Evolutionary conservation across 2,113 vertebrate species (phyloP).

Genomic region (Perccottus glenii): DNA sequence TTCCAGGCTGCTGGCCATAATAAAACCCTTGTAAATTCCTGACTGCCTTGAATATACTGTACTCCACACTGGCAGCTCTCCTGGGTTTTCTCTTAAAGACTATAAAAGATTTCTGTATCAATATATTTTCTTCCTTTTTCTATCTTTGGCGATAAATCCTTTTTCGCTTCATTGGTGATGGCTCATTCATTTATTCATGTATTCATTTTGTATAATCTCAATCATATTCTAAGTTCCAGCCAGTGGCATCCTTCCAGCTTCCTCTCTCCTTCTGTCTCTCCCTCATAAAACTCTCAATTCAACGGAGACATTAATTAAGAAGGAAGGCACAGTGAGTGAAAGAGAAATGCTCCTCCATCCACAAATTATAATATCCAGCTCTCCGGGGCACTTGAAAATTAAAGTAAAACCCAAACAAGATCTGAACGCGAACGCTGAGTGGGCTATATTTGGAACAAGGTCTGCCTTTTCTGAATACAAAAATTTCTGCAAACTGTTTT

Average conservation of each 20-base stretch:
- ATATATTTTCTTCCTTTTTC: not conserved
- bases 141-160: slow-evolving; percentile 3
- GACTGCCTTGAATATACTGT: not conserved
- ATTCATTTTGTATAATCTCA: slow-evolving; percentile 30
- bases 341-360: slow-evolving; percentile 43
- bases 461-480: slow-evolving; percentile 43
- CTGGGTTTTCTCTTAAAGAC: not conserved
- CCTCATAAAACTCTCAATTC: slow-evolving; percentile 31
- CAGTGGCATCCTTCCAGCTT: not conserved
- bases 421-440: slow-evolving; percentile 31
- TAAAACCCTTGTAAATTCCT: not conserved
- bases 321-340: slow-evolving; percentile 26
- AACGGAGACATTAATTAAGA: slow-evolving; percentile 49
- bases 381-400: slow-evolving; percentile 60
- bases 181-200: slow-evolving; percentile 38
- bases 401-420: slow-evolving; percentile 68
- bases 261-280: slow-evolving; percentile 8
- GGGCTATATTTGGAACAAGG: slow-evolving; percentile 59
- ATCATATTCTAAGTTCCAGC: slow-evolving; percentile 20
- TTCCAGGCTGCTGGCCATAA: not conserved
- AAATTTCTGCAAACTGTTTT: slow-evolving; percentile 42
- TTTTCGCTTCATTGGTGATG: not conserved
- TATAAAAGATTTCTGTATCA: slow-evolving; percentile 1
- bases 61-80: not conserved
- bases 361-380: slow-evolving; percentile 58